phyloP scores from a whole-genome alignment of 2,797 vertebrate species.

The Ptychadena robeensis region DNA sequence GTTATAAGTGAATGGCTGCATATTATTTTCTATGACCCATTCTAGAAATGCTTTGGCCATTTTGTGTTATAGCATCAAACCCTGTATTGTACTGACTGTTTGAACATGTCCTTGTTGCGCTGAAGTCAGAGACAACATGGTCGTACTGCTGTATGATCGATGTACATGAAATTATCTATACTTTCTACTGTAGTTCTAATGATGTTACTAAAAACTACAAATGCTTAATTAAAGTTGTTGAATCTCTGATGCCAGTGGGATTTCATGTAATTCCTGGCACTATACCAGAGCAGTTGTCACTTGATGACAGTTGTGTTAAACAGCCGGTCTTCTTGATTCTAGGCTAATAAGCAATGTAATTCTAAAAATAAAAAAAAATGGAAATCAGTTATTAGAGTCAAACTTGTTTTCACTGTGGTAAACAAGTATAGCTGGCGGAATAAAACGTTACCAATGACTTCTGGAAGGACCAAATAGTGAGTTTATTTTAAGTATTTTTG shows the following conservation, averaged over 20 bases:
- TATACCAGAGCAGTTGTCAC: slow-evolving; percentile 49
- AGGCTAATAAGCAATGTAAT: slow-evolving; percentile 34
- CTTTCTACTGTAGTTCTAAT: slow-evolving; percentile 10
- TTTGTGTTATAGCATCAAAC: not conserved
- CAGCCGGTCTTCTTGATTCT: slow-evolving; percentile 43
- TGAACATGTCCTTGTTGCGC: not conserved
- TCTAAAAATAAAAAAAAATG: slow-evolving; percentile 47
- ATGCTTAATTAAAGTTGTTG: slow-evolving; percentile 47
- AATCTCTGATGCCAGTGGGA: slow-evolving; percentile 39
- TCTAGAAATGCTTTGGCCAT: no score
- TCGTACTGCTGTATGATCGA: not conserved
- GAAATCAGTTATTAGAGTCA: slow-evolving; percentile 15
- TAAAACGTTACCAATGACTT: not conserved
- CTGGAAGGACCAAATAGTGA: not conserved
- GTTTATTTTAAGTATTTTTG: not conserved
- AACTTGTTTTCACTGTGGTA: slow-evolving; percentile 9
- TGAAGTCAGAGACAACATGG: not conserved
- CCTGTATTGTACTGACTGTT: not conserved
- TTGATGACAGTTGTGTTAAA: slow-evolving; percentile 54
- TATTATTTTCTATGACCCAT: not conserved
- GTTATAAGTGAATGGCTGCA: no score
- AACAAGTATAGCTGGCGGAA: not conserved
- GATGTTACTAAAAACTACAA: slow-evolving; percentile 12
- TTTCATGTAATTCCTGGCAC: slow-evolving; percentile 53
- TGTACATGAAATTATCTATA: slow-evolving; percentile 17